phyloP scores from a whole-genome alignment of 2,113 vertebrate species.

The Edolisoma coerulescens region DNA sequence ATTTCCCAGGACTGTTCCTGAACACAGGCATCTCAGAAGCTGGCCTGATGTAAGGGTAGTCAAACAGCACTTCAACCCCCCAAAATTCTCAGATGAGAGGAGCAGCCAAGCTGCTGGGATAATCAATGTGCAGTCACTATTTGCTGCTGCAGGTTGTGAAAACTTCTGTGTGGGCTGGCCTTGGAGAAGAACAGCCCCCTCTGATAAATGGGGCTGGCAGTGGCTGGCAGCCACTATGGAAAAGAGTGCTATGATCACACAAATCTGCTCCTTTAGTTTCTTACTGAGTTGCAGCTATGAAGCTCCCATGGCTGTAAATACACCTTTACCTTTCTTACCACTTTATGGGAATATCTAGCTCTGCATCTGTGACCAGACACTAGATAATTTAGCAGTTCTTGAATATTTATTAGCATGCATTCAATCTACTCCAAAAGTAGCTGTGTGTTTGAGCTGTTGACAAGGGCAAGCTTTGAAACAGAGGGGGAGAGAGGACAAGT shows the following conservation, averaged over 20 bases:
- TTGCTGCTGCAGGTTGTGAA: background rate
- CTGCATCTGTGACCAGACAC: background rate
- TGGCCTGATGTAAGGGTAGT: background rate
- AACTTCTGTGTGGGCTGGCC: constrained; percentile 13
- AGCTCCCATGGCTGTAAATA: background rate
- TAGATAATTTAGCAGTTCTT: background rate
- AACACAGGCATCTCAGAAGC: background rate
- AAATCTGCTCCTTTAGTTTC: constrained; percentile 29
- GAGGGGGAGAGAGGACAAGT: background rate
- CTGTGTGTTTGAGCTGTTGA: background rate
- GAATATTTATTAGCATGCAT: background rate
- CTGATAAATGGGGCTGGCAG: background rate
- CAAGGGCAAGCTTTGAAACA: background rate
- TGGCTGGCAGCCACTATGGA: background rate
- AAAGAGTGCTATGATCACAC: background rate
- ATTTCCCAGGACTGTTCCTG: background rate
- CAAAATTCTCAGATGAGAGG: background rate
- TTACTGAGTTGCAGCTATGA: background rate
- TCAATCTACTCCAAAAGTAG: background rate
- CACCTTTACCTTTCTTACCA: background rate
- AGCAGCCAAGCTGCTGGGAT: background rate
- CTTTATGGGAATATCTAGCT: background rate
- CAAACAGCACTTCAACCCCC: background rate
- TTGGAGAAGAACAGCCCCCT: background rate
- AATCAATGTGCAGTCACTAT: background rate